Base-by-base conservation (phyloP, 1,140 invertebrate species). In the Chironomus striatipennis region DNA sequence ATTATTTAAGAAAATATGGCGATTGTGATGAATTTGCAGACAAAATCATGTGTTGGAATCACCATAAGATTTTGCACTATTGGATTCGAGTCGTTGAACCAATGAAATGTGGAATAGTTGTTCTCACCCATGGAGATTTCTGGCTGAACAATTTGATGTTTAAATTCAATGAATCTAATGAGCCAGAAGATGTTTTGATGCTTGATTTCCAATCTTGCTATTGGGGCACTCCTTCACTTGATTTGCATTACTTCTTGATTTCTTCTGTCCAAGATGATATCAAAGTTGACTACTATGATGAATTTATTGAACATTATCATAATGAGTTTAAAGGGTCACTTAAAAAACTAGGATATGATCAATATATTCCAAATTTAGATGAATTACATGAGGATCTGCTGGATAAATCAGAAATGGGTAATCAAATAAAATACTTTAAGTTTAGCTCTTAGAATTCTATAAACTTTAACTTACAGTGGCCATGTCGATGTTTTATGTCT, bases 71-170 rank as follows among this genome's bases (percentile, higher is more conserved):
- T 57, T 15, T 57, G 1, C 12, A n/a, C 1, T 15, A n/a, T 15
- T 57, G 47, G 47, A n/a, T 57, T 12, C 12, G 12, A n/a, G 47
- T 57, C 5, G 47, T n/a, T 15, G 47, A 57, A 15, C 47, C 47
- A 15, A 57, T 57, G 47, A 10, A n/a, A 57, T 57, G 47, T 57
- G 47, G 47, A n/a, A n/a, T 57, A 5, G n/a, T 5, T 57, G 47
- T 15, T 5, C n/a, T 57, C 0, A 57, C 12, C 47, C 47, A 90
- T 73, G 88, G 88, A 7, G 89, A 90, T 77, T 82, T 84, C 20
- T 90, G 88, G 88, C 81, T 87, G 1, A 89, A 89, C 77, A 90
- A 90, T 77, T 86, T 90, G 79, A 79, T 90, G 77, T 90, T 89
- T 78, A 83, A 83, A 18, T 88, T 89, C 76, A 80, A 86, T 75